Conservation (phyloP, 2,888 invertebrate genomes). For the Tenodera sinensis region DNA sequence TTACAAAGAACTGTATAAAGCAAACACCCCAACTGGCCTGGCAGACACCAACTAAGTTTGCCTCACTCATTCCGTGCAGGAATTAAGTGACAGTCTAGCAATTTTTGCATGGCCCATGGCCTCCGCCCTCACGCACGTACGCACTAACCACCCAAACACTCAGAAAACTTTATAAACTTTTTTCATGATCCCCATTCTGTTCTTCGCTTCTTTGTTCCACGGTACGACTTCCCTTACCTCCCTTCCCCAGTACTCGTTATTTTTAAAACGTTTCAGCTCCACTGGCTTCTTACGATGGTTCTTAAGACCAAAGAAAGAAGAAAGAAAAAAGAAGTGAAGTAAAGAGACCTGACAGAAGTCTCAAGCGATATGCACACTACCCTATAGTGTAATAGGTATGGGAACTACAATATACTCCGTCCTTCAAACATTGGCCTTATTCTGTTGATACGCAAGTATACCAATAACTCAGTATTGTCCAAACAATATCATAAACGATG, state of each 20-base stretch:
- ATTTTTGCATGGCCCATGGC: too few species aligned
- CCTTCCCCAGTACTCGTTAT: not conserved
- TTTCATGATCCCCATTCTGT: not conserved
- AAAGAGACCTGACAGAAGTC: not conserved
- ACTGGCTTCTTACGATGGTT: not conserved
- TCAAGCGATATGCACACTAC: not conserved
- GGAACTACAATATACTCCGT: too few species aligned
- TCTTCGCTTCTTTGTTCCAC: not conserved
- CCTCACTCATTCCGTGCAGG: too few species aligned
- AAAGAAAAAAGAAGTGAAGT: not conserved
- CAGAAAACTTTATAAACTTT: not conserved
- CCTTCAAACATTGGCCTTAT: too few species aligned
- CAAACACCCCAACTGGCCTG: too few species aligned
- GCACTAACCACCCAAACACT: not conserved
- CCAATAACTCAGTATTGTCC: too few species aligned
- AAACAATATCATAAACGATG: too few species aligned
- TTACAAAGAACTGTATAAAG: too few species aligned
- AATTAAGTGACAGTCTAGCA: too few species aligned
- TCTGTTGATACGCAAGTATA: too few species aligned
- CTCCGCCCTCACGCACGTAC: not conserved
- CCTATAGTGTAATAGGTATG: too few species aligned
- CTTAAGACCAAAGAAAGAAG: not conserved
- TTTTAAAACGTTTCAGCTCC: conserved; percentile 5
- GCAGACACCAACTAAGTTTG: not conserved
- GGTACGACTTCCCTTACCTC: not conserved